Evolutionary conservation across 2,888 invertebrate genomes (phyloP), one percentile per base, ranked within the genome.

Genomic region (Lasioglossum calceatum): DNA sequence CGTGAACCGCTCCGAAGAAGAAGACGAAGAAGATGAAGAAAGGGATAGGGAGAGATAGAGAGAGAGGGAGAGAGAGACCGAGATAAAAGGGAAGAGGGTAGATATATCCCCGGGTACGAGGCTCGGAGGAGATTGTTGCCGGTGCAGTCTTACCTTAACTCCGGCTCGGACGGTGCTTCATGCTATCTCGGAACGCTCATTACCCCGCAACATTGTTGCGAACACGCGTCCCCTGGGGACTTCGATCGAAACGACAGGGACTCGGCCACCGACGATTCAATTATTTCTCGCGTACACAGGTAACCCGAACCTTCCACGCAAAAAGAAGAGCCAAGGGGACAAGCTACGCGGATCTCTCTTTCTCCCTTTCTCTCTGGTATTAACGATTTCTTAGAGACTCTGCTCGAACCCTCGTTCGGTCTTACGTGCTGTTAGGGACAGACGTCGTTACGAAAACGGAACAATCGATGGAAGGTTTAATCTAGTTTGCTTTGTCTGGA

Each of bases 101-200:
- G 75, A 84, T 72, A 84, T 72, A 83, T 79, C 39, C 54, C 14
- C 16, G 8, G 23, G 64, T 54, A 39, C 70, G 70, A 39, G 42
- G 70, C 14, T n/a, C 82, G 36, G 47, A 42, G 70, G 54, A 77
- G 77, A 82, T 82, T 78, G 77, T 67, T 50, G 73, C 73, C 73
- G 23, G 58, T 76, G 47, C 72, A 27, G 84, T 77, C 77, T 85
- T 79, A 83, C 76, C 76, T 79, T 77, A 79, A 79, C 73, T 84
- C 54, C 44, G 36, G 72, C 72, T 54, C 27, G 79, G 64, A 83
- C 85, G 67, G 64, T 83, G 83, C 67, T 85, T 85, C 58, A 76
- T 76, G 39, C 84, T 61, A 79, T 79, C 73, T 79, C 79, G 72
- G 76, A 85, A 67, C 85, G 84, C 79, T 85, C 85, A 79, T 85